phyloP scores from a whole-genome alignment of 2,113 vertebrate species.

The Macroglossus sobrinus region DNA sequence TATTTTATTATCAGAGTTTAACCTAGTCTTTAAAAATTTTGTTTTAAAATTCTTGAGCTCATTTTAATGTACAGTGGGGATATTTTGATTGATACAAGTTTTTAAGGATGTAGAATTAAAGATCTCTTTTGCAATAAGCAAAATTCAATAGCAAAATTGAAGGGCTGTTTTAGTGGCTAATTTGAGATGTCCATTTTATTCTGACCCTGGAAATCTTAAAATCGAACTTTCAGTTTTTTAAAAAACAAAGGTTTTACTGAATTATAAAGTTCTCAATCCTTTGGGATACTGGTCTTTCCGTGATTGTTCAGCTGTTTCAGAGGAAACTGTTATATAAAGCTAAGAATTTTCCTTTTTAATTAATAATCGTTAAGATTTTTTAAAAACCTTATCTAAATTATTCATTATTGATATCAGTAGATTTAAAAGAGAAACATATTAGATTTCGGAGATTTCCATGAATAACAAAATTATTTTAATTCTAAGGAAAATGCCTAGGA shows the following conservation, averaged over 20 bases:
- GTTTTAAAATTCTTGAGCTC: background rate
- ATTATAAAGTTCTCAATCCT: background rate
- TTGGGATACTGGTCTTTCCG: background rate
- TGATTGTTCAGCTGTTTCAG: background rate
- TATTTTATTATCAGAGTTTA: background rate
- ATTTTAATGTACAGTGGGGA: background rate
- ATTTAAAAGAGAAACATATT: conserved; percentile 9
- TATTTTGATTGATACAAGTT: background rate
- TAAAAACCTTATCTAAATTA: background rate
- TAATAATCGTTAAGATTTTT: background rate
- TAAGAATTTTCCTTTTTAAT: background rate
- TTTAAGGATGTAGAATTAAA: background rate
- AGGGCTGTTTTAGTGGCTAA: background rate
- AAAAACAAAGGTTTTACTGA: background rate
- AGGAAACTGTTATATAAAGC: background rate
- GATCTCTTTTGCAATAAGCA: background rate
- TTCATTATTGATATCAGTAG: background rate
- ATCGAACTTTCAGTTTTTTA: background rate
- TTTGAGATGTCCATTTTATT: background rate
- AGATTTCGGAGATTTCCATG: background rate
- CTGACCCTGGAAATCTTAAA: background rate
- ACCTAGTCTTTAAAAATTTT: background rate
- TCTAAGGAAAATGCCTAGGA: background rate
- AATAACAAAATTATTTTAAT: conserved; percentile 45
- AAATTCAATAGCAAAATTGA: background rate